Evolutionary conservation across 2,113 vertebrate genomes (phyloP).

Genomic region (Rhynchopsitta pachyrhyncha): DNA sequence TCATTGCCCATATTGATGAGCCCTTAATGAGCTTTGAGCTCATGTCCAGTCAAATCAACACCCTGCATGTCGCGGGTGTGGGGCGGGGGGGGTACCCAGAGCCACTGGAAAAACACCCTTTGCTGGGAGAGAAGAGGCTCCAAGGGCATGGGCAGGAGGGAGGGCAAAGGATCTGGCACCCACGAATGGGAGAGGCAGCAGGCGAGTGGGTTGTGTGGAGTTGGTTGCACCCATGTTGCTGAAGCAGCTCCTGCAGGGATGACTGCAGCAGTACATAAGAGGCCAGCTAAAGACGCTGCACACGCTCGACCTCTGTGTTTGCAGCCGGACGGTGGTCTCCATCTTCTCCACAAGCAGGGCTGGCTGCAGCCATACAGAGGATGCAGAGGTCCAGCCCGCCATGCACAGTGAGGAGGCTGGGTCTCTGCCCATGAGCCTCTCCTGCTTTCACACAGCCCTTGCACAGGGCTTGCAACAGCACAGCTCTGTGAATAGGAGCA

Average conservation of each 20-base stretch:
- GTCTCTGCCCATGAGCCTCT: not conserved
- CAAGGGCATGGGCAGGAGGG: slow-evolving; percentile 42
- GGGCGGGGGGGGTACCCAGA: not conserved
- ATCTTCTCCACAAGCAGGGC: accelerated
- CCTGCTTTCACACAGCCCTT: not conserved
- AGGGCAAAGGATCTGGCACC: not conserved
- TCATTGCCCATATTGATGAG: slow-evolving; percentile 75
- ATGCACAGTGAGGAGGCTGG: accelerated
- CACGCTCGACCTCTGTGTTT: not conserved
- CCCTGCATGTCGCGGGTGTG: not conserved
- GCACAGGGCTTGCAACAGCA: not conserved
- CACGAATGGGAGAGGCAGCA: not conserved
- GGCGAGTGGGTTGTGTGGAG: not conserved
- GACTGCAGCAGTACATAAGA: not conserved
- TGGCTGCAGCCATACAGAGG: not conserved
- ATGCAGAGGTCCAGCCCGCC: accelerated
- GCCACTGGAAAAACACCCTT: not conserved
- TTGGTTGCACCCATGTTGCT: not conserved
- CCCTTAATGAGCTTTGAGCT: slow-evolving; percentile 86
- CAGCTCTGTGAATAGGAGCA: not conserved
- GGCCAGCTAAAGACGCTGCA: not conserved
- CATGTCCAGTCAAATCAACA: slow-evolving; percentile 80
- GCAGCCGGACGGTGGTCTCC: not conserved
- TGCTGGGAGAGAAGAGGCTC: not conserved
- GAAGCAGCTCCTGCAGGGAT: not conserved